phyloP scores from a whole-genome alignment of 2,113 vertebrate genomes.

The Raphicerus campestris region DNA sequence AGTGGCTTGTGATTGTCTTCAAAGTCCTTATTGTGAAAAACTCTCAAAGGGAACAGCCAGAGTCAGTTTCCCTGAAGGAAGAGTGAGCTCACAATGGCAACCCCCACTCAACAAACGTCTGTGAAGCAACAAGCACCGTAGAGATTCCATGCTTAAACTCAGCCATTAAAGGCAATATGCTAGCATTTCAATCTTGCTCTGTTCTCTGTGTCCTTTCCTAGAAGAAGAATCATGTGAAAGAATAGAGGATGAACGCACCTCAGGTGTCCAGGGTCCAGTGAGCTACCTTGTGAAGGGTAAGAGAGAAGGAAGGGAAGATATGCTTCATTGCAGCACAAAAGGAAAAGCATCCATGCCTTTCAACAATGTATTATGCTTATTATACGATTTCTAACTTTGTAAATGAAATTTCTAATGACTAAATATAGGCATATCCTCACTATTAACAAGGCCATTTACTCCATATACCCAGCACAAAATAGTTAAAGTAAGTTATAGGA shows the following conservation, averaged over 20 bases:
- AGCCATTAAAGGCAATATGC: neutral
- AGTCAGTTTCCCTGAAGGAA: neutral
- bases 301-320: neutral
- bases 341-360: neutral
- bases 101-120: neutral
- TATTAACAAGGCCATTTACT: neutral
- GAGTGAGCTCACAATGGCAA: neutral
- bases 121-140: neutral
- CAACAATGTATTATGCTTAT: neutral
- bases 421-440: neutral
- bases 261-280: accelerated
- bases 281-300: neutral
- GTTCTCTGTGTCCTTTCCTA: neutral
- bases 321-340: neutral
- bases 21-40: slow-evolving; percentile 1
- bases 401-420: neutral
- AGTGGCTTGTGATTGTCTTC: neutral
- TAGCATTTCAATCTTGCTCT: neutral
- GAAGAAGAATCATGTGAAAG: neutral
- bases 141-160: neutral
- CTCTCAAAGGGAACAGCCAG: neutral
- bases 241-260: neutral
- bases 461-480: neutral
- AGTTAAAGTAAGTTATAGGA: neutral
- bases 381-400: neutral